A percentile compares a stretch with the other conserved stretches of the same genome.
Conservation (phyloP, 1,140 invertebrate species). For the Caenorhabditis inopinata region DNA sequence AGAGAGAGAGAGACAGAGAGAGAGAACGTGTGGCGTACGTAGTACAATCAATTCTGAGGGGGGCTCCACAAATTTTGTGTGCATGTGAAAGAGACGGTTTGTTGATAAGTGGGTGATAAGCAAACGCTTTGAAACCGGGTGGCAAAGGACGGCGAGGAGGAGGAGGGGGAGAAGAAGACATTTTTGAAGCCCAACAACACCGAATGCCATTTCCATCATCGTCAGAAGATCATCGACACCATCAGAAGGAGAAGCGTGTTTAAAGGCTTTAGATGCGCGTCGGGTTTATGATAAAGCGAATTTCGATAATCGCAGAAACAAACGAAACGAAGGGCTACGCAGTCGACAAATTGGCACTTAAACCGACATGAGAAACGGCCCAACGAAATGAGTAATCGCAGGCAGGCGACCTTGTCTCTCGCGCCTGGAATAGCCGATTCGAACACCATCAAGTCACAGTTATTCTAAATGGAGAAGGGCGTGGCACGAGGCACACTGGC, state of each 20-base stretch:
- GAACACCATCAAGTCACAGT: background rate
- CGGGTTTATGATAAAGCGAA: constrained; percentile 16
- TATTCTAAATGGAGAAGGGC: background rate
- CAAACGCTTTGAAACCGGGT: constrained; percentile 29
- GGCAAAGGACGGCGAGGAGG: background rate
- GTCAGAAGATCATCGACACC: no score
- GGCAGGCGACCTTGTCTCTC: background rate
- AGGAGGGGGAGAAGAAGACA: background rate
- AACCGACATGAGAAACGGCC: background rate
- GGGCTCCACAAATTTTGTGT: background rate
- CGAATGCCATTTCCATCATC: constrained; percentile 2
- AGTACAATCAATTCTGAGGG: background rate
- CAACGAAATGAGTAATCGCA: background rate
- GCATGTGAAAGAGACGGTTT: background rate
- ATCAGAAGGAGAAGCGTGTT: constrained; percentile 13
- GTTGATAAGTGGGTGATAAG: constrained; percentile 29
- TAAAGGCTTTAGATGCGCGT: background rate
- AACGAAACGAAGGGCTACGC: no score
- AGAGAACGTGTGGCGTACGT: background rate
- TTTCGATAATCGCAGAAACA: background rate
- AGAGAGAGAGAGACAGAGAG: background rate
- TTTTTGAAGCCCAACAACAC: constrained; percentile 9
- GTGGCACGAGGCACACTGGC: background rate
- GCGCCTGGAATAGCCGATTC: background rate
- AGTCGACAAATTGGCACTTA: background rate